phyloP scores from a whole-genome alignment of 2,797 vertebrate species.

The Balearica regulorum region DNA sequence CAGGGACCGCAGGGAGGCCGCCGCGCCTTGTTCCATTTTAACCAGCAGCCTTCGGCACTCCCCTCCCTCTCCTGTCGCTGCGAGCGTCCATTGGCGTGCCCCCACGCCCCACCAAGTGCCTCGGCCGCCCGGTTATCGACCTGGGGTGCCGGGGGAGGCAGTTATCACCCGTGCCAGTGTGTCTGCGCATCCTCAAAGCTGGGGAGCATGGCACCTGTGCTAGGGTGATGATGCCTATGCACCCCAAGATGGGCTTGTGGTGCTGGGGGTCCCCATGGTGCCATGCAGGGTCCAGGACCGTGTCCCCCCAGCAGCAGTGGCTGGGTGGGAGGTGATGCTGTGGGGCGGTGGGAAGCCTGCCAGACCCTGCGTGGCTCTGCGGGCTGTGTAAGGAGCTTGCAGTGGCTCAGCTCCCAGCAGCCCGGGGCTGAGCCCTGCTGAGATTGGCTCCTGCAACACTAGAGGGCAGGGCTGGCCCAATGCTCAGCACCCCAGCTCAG shows the following conservation, averaged over 20 bases:
- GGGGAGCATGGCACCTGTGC: background rate
- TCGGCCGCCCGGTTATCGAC: background rate
- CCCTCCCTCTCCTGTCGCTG: background rate
- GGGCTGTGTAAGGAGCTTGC: background rate
- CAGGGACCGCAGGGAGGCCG: background rate
- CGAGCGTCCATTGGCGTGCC: background rate
- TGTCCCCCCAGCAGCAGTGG: background rate
- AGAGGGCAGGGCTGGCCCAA: slow-evolving; percentile 22
- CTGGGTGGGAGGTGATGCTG: background rate
- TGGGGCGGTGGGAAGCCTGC: accelerated
- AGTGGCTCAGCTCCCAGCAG: background rate
- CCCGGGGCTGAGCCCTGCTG: background rate
- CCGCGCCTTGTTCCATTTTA: slow-evolving; percentile 3
- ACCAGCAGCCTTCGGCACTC: background rate
- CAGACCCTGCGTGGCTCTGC: accelerated
- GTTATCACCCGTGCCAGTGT: accelerated
- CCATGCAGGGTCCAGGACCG: accelerated
- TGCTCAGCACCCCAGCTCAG: background rate
- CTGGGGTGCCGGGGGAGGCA: background rate
- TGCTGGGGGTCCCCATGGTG: background rate
- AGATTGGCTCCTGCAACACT: background rate
- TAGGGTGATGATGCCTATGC: accelerated
- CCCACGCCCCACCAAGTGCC: background rate
- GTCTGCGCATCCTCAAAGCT: background rate
- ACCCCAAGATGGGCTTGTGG: accelerated